These are phyloP conservation scores for Drosophila orena DNA, from an alignment of 1,140 invertebrate genomes.

Conservation along the genomic window DNA sequence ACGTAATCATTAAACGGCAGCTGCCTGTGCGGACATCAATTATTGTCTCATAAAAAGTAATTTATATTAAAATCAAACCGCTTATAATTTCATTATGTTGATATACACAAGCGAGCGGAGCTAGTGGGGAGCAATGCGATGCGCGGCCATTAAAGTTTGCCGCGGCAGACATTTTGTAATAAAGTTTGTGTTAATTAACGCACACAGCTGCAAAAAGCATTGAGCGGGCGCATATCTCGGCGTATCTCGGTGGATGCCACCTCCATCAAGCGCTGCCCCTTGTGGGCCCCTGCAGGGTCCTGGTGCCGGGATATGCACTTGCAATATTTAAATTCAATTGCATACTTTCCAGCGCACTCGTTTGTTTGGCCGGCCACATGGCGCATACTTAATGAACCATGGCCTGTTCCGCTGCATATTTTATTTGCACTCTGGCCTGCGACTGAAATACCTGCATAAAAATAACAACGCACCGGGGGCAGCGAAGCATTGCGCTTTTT, in stretches of 20 bases:
- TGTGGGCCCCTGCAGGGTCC: neutral
- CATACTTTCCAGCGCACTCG: slow-evolving; percentile 71
- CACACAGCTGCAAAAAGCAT: slow-evolving; percentile 51
- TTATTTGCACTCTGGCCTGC: slow-evolving; percentile 53
- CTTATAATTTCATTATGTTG: slow-evolving; percentile 79
- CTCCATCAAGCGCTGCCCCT: neutral
- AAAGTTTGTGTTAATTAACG: slow-evolving; percentile 82
- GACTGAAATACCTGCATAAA: slow-evolving; percentile 62
- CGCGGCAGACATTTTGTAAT: slow-evolving; percentile 69
- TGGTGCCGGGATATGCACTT: slow-evolving; percentile 47
- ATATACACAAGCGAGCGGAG: slow-evolving; percentile 36
- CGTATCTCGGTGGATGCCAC: neutral
- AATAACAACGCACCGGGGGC: slow-evolving; percentile 24
- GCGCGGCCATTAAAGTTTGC: slow-evolving; percentile 59
- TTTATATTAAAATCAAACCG: slow-evolving; percentile 82
- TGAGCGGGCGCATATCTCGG: slow-evolving; percentile 13
- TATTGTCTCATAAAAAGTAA: slow-evolving; percentile 77
- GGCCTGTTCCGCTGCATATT: slow-evolving; percentile 70
- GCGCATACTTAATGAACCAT: slow-evolving; percentile 80
- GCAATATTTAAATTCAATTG: slow-evolving; percentile 84
- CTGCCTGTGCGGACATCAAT: slow-evolving; percentile 55
- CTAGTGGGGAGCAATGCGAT: slow-evolving; percentile 9
- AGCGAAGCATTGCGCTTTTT: slow-evolving; percentile 25
- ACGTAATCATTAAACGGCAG: slow-evolving; percentile 66
- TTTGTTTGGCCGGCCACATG: slow-evolving; percentile 64